Base-by-base conservation (phyloP, 2,113 vertebrate genomes). In the Hippopotamus amphibius region DNA sequence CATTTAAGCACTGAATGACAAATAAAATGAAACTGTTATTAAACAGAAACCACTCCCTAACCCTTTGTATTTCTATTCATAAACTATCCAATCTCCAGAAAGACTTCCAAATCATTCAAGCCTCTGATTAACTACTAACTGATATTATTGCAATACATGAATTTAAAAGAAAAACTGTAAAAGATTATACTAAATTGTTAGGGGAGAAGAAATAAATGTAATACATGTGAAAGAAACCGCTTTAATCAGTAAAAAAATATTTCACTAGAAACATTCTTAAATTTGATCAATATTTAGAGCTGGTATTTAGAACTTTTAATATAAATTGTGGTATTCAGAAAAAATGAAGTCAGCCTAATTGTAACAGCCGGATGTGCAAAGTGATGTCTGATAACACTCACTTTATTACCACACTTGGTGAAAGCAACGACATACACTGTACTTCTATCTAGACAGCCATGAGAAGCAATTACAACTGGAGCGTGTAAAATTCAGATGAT, bases 111-210 rank as follows among this genome's bases (percentile, higher is more conserved):
- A 91, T 48, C 33, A 88, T 21, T 69, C 48, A 92, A 84, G 15
- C 43, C 69, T 37, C 71, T 80, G 37, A 95, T 48, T 87, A 43
- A 93, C 48, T 68, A 92, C 33, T 81, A 94, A 82, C 15, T 88
- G 13, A 83, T 79, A 93, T 59, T 17, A 79, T 4, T 74, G 41
- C 28, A 59, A 88, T 50, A 91, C 21, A 59, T 24, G 28, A 80
- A 88, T 55, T 86, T 97, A 81, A 93, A 61, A 86, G 50, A 89
- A 80, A 85, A 94, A 65, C 10, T 53, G 33, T 66, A 21, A 88
- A 93, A 74, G 76, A 77, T 53, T 50, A 48, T 84, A 69, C 50
- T 87, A 74, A 86, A 74, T 74, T 86, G 37, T 13, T 59, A 10
- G 43, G 8, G 16, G 19, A 37, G 28, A 93, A 97, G 19, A 93